Percentiles rank a stretch among this genome's conserved stretches.
These are phyloP conservation scores for Sclerurus mexicanus DNA, from an alignment of 2,113 vertebrate genomes.

Conservation along the genomic window DNA sequence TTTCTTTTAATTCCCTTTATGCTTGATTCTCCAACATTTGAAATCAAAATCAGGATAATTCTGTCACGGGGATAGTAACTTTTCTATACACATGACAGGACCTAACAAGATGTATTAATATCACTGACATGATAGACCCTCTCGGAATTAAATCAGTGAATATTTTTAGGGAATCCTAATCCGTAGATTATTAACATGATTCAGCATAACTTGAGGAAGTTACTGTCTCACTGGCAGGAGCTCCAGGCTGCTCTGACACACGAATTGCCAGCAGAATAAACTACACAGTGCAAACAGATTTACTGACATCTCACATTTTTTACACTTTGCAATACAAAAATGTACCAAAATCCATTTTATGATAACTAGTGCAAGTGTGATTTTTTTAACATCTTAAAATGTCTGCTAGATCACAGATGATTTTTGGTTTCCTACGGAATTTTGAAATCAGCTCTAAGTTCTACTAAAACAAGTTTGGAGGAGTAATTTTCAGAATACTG, in stretches of 20 bases:
- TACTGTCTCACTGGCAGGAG: neutral
- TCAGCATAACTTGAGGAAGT: conserved; percentile 25
- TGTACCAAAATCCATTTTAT: neutral
- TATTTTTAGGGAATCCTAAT: conserved; percentile 29
- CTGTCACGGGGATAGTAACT: neutral
- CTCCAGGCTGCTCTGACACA: neutral
- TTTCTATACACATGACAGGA: neutral
- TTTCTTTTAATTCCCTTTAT: neutral
- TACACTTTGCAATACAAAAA: neutral
- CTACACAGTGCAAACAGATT: neutral
- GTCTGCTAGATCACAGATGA: too few relatives aligned
- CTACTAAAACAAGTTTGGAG: neutral
- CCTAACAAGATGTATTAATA: neutral
- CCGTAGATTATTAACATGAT: conserved; percentile 40
- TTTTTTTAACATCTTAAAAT: neutral
- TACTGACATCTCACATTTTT: neutral
- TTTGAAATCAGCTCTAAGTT: neutral
- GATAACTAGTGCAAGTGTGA: too few relatives aligned
- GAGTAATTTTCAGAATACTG: neutral
- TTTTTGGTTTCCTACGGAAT: neutral
- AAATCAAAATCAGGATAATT: neutral
- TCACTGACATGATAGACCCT: neutral
- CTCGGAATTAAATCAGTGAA: neutral
- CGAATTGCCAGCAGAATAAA: neutral
- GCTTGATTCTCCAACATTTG: neutral